These are phyloP conservation scores for Quadriops clusia DNA, from an alignment of 2,888 invertebrate genomes.

Conservation along the genomic window DNA sequence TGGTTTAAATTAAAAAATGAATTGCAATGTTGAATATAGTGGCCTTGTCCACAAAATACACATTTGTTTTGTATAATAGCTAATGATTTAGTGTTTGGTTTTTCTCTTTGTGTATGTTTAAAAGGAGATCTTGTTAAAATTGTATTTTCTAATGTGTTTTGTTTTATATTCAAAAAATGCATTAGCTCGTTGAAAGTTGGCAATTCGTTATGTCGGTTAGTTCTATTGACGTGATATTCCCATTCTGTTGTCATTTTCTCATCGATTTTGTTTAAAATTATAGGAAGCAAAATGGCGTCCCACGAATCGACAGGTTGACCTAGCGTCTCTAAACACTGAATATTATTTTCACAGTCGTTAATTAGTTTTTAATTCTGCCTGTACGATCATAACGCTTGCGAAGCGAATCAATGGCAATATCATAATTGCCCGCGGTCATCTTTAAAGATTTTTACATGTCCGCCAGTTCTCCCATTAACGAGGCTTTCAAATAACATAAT, in stretches of 20 bases:
- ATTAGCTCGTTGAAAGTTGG: not conserved
- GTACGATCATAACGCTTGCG: conserved; percentile 12
- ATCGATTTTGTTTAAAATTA: conserved; percentile 12
- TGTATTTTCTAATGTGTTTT: conserved; percentile 3
- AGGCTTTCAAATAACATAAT: conserved; percentile 6
- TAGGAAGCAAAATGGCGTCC: conserved; percentile 11
- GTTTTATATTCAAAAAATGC: conserved; percentile 3
- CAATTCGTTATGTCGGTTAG: not conserved
- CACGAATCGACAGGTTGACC: conserved; percentile 11
- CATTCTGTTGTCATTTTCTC: conserved; percentile 5
- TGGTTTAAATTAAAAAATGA: conserved; percentile 1
- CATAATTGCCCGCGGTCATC: conserved; percentile 10
- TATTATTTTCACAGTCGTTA: conserved; percentile 11
- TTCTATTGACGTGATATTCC: no score
- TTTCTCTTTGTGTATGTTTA: no score
- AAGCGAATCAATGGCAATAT: conserved; percentile 9
- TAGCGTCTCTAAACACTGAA: conserved; percentile 11
- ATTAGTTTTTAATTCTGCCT: conserved; percentile 9
- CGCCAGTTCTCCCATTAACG: conserved; percentile 6
- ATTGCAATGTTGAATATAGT: conserved; percentile 5
- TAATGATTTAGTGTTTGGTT: conserved; percentile 3
- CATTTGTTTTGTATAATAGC: conserved; percentile 2
- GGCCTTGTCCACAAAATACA: conserved; percentile 1
- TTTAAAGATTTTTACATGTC: conserved; percentile 7
- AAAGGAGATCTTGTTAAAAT: not conserved